A percentile compares a stretch with the other conserved stretches of the same genome.
phyloP scores from a whole-genome alignment of 1,140 invertebrate species.

The Bombus breviceps region DNA sequence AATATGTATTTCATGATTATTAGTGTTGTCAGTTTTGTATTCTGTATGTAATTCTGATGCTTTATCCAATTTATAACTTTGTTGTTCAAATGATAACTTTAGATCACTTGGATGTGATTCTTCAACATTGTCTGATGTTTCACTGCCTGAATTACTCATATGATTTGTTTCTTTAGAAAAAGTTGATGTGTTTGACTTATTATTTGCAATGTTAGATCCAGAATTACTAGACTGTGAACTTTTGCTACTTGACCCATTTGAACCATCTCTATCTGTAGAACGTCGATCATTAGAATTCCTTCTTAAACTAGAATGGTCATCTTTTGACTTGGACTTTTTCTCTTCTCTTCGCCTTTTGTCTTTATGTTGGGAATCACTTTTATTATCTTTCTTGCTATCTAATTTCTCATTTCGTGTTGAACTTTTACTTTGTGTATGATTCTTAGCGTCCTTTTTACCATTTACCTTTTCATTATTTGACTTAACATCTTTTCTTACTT shows the following conservation, averaged over 20 bases:
- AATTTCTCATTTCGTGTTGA: constrained; percentile 68
- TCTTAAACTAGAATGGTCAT: constrained; percentile 79
- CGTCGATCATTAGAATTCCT: constrained; percentile 79
- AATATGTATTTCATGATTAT: constrained; percentile 35
- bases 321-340: constrained; percentile 78
- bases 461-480: constrained; percentile 58
- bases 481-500: constrained; percentile 58
- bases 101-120: constrained; percentile 65
- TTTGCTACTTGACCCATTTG: constrained; percentile 80
- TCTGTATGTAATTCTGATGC: constrained; percentile 26
- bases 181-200: constrained; percentile 69
- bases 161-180: constrained; percentile 75
- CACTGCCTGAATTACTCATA: constrained; percentile 77
- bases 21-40: constrained; percentile 25
- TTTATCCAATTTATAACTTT: constrained; percentile 37
- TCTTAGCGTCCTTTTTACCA: constrained; percentile 71
- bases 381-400: constrained; percentile 70
- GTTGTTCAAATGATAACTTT: constrained; percentile 43
- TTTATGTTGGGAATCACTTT: constrained; percentile 63
- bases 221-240: constrained; percentile 69
- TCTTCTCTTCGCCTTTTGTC: constrained; percentile 79
- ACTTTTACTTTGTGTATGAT: constrained; percentile 56
- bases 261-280: constrained; percentile 81
- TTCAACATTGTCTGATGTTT: constrained; percentile 77
- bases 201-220: constrained; percentile 62